A percentile compares a stretch with the other conserved stretches of the same genome.
Evolutionary conservation across 2,113 vertebrate genomes (phyloP).

Genomic region (Echinops telfairi): DNA sequence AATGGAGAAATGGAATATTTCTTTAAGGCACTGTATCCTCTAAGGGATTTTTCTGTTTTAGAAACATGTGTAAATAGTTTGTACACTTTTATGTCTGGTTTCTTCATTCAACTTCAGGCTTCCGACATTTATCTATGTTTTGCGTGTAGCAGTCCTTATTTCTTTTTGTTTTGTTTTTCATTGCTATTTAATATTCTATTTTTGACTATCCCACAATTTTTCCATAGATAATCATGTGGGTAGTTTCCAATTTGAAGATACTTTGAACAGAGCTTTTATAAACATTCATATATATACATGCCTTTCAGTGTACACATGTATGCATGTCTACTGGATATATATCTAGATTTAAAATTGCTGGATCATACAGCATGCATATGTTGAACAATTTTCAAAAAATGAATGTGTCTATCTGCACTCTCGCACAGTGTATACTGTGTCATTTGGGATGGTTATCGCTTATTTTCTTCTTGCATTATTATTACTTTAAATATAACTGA

Average conservation of each 20-base stretch:
- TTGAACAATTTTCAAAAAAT: background rate
- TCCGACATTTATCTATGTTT: slow-evolving; percentile 24
- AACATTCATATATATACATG: background rate
- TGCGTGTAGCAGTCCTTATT: slow-evolving; percentile 13
- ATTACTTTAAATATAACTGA: too few relatives aligned
- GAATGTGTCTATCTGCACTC: background rate
- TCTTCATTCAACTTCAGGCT: background rate
- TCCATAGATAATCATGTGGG: background rate
- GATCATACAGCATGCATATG: too few relatives aligned
- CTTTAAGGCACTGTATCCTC: too few relatives aligned
- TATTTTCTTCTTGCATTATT: too few relatives aligned
- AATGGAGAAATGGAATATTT: too few relatives aligned
- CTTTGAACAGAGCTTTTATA: background rate
- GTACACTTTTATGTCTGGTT: background rate
- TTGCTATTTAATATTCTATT: background rate
- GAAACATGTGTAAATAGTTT: slow-evolving; percentile 18
- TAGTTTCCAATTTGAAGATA: background rate
- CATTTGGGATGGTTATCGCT: background rate
- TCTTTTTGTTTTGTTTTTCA: background rate
- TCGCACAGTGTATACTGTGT: background rate
- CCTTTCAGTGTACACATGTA: background rate
- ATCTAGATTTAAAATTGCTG: background rate
- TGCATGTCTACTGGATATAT: background rate
- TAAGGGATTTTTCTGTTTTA: slow-evolving; percentile 12
- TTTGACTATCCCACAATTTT: slow-evolving; percentile 38